Percentiles rank a stretch among this genome's conserved stretches.
Evolutionary conservation across 2,797 vertebrate species (phyloP).

Genomic region (Adrianichthys oophorus): DNA sequence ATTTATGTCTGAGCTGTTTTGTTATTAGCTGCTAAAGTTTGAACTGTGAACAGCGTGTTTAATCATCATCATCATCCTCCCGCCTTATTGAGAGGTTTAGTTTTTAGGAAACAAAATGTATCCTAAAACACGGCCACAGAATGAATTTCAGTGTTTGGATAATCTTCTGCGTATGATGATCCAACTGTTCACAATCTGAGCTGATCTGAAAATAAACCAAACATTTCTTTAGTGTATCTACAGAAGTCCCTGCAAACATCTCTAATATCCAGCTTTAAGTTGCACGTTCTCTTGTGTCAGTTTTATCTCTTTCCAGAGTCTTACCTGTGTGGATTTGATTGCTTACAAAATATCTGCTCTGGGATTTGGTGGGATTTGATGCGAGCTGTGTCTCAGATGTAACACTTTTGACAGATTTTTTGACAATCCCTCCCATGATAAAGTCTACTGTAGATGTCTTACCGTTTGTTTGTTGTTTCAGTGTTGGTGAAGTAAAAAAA

Average conservation of each 20-base stretch:
- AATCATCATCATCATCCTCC: neutral
- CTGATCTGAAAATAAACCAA: neutral
- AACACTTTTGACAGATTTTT: slow-evolving; percentile 50
- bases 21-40: neutral
- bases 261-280: slow-evolving; percentile 7
- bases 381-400: slow-evolving; percentile 50
- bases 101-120: neutral
- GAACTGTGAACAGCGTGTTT: neutral
- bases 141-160: neutral
- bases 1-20: neutral
- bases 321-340: slow-evolving; percentile 51
- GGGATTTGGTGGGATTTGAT: slow-evolving; percentile 67
- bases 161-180: neutral
- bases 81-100: neutral
- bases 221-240: neutral
- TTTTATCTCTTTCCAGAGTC: slow-evolving; percentile 35
- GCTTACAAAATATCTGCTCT: slow-evolving; percentile 56
- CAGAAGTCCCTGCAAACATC: slow-evolving; percentile 1
- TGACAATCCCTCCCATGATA: slow-evolving; percentile 57
- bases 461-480: slow-evolving; percentile 54
- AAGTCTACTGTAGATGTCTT: slow-evolving; percentile 46
- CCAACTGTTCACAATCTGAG: neutral
- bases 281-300: slow-evolving; percentile 15
- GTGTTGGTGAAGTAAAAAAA: slow-evolving; percentile 43
- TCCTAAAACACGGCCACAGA: neutral